Percentiles rank a stretch among this genome's conserved stretches.
Conservation (phyloP, 1,140 invertebrate species). For the Drosophila ohnishii region DNA sequence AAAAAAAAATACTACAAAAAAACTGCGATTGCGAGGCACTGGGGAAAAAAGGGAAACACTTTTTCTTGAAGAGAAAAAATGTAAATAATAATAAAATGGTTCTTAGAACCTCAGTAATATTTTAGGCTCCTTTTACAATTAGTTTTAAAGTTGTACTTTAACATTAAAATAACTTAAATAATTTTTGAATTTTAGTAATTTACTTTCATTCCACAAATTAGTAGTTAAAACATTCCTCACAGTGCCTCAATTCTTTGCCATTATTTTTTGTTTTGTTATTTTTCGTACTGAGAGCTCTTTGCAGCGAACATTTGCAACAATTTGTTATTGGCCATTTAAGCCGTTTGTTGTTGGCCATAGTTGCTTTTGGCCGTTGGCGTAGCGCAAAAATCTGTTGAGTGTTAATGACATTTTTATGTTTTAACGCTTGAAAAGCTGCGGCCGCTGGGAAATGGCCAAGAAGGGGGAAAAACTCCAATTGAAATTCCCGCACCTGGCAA, state of each 20-base stretch:
- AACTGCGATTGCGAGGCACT: slow-evolving; percentile 23
- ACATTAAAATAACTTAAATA: neutral
- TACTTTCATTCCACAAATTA: neutral
- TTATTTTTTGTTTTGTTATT: slow-evolving; percentile 14
- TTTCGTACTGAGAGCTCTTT: slow-evolving; percentile 24
- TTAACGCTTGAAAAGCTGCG: slow-evolving; percentile 73
- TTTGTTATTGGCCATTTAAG: slow-evolving; percentile 80
- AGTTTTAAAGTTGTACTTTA: neutral
- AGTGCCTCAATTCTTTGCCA: slow-evolving; percentile 51
- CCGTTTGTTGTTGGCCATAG: slow-evolving; percentile 61
- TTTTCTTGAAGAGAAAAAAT: too few relatives aligned
- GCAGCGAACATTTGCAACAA: slow-evolving; percentile 70
- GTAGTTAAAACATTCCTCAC: neutral
- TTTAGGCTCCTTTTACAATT: neutral
- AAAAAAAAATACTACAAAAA: slow-evolving; percentile 25
- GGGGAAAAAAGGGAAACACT: neutral
- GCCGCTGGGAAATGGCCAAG: slow-evolving; percentile 20
- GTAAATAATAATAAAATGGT: too few relatives aligned
- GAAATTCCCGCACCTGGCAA: slow-evolving; percentile 48
- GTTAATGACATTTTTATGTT: slow-evolving; percentile 81
- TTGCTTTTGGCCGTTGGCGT: slow-evolving; percentile 57
- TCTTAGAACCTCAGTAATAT: too few relatives aligned
- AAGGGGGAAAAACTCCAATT: slow-evolving; percentile 51
- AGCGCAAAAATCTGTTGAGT: slow-evolving; percentile 74
- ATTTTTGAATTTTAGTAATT: neutral